These are phyloP conservation scores for Ptilodon capucinus DNA, from an alignment of 2,888 invertebrate genomes.

Conservation along the genomic window DNA sequence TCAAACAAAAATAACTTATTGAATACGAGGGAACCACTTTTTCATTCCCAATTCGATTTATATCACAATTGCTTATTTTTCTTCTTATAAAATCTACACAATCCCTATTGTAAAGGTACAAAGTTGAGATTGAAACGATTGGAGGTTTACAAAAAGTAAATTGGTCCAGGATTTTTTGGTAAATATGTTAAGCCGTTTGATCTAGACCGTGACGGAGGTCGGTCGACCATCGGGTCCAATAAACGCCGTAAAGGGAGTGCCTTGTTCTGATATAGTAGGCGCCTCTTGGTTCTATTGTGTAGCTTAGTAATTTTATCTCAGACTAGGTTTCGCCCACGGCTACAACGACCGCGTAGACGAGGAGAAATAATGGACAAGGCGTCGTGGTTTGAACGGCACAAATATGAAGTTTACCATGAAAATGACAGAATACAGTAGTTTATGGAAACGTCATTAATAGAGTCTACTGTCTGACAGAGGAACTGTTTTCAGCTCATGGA, in stretches of 20 bases:
- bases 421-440: too few relatives aligned
- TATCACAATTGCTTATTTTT: slow-evolving; percentile 5
- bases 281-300: neutral
- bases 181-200: slow-evolving; percentile 42
- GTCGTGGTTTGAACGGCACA: too few relatives aligned
- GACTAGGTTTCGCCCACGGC: too few relatives aligned
- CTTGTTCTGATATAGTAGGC: slow-evolving; percentile 24
- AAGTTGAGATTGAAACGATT: slow-evolving; percentile 7
- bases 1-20: slow-evolving; percentile 40
- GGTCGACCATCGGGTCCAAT: slow-evolving; percentile 32
- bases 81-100: neutral
- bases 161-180: slow-evolving; percentile 16
- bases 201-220: slow-evolving; percentile 39
- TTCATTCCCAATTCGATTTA: slow-evolving; percentile 36
- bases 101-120: slow-evolving; percentile 1
- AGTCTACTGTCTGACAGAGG: too few relatives aligned
- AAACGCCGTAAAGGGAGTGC: slow-evolving; percentile 32
- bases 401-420: too few relatives aligned
- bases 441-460: too few relatives aligned
- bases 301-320: neutral
- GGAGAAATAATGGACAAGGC: too few relatives aligned
- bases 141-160: neutral
- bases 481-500: too few relatives aligned
- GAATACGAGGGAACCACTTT: slow-evolving; percentile 32
- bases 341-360: too few relatives aligned